These are phyloP conservation scores for Eremobia ochroleuca DNA, from an alignment of 2,888 invertebrate species.

Conservation along the genomic window DNA sequence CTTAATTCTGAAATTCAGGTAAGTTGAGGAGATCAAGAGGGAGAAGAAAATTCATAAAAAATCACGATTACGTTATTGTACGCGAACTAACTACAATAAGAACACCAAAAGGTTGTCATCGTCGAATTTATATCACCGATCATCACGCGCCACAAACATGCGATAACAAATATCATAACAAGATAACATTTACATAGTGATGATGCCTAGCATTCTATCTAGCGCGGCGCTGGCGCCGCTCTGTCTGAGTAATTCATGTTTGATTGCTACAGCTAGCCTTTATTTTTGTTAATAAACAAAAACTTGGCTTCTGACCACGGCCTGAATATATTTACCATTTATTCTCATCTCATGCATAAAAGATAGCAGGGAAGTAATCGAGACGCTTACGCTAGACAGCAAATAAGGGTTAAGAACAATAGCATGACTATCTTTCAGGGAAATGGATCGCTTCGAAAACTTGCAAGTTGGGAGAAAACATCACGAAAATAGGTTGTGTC, in stretches of 20 bases:
- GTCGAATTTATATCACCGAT: slow-evolving; percentile 38
- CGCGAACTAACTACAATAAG: neutral
- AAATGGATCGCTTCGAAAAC: slow-evolving; percentile 53
- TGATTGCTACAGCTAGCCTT: slow-evolving; percentile 66
- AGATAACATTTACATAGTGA: slow-evolving; percentile 65
- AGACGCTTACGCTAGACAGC: slow-evolving; percentile 62
- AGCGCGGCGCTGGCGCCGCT: slow-evolving; percentile 62
- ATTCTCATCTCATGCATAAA: slow-evolving; percentile 79
- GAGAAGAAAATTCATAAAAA: neutral
- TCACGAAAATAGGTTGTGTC: slow-evolving; percentile 49
- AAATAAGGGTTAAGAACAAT: slow-evolving; percentile 67
- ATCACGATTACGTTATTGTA: neutral
- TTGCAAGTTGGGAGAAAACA: slow-evolving; percentile 34
- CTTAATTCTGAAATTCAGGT: neutral
- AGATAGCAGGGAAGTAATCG: slow-evolving; percentile 72
- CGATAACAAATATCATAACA: slow-evolving; percentile 60
- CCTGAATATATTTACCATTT: slow-evolving; percentile 70
- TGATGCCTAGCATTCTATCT: slow-evolving; percentile 49
- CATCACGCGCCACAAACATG: slow-evolving; percentile 41
- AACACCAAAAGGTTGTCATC: slow-evolving; percentile 16
- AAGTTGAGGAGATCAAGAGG: neutral
- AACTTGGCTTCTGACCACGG: slow-evolving; percentile 68
- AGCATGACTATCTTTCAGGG: slow-evolving; percentile 58
- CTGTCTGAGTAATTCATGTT: slow-evolving; percentile 65
- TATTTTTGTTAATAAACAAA: slow-evolving; percentile 65